phyloP scores from a whole-genome alignment of 2,113 vertebrate species.

The Tachysurus fulvidraco region DNA sequence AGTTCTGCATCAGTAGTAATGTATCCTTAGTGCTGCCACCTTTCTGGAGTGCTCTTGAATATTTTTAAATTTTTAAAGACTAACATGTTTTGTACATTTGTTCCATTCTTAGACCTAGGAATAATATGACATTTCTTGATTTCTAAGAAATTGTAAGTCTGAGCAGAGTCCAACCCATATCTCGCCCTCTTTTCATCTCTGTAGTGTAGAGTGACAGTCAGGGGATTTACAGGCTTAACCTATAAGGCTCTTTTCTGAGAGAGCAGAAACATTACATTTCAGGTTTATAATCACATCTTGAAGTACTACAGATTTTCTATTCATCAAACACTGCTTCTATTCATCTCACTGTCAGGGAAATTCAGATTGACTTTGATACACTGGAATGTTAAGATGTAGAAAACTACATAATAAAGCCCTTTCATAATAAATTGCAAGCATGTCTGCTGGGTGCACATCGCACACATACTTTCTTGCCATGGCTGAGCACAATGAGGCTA shows the following conservation, averaged over 20 bases:
- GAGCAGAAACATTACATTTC: not conserved
- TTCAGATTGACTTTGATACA: not conserved
- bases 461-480: not conserved
- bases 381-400: conserved; percentile 10
- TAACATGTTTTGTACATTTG: not conserved
- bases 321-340: not conserved
- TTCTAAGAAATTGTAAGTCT: not conserved
- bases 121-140: not conserved
- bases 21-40: not conserved
- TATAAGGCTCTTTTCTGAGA: not conserved
- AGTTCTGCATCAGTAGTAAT: not conserved
- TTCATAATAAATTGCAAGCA: not conserved
- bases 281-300: not conserved
- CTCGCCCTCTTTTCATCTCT: not conserved
- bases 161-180: not conserved
- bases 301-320: not conserved
- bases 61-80: not conserved
- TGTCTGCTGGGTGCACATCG: not conserved
- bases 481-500: conserved; percentile 5
- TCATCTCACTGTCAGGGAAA: not conserved
- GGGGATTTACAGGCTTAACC: conserved; percentile 2
- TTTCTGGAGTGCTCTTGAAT: not conserved
- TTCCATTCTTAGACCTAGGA: not conserved
- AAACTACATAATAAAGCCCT: not conserved
- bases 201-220: not conserved